These are phyloP conservation scores for Epizoanthus illoricatus DNA, from an alignment of 92 coral and sea anemone genomes.

Conservation along the genomic window DNA sequence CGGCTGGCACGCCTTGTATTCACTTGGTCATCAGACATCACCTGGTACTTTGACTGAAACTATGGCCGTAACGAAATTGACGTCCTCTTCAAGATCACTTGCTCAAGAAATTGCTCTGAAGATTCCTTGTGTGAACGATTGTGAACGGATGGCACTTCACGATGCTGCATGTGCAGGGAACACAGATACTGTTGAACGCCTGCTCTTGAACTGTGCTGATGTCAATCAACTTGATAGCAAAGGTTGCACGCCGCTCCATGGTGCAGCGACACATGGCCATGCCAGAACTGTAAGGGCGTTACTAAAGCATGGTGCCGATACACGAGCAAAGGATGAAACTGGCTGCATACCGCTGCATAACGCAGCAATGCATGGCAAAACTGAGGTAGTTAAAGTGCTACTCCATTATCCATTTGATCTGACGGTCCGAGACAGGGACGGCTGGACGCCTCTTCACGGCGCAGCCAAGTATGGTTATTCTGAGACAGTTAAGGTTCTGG, in stretches of 20 bases:
- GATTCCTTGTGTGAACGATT: slow-evolving; percentile 15
- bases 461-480: slow-evolving; percentile 33
- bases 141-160: slow-evolving; percentile 17
- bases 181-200: slow-evolving; percentile 1
- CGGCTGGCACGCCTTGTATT: slow-evolving; percentile 16
- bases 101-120: neutral
- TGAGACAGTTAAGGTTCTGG: slow-evolving; percentile 2
- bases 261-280: slow-evolving; percentile 10
- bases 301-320: slow-evolving; percentile 18
- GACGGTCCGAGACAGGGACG: slow-evolving; percentile 14
- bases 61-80: neutral
- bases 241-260: slow-evolving; percentile 6
- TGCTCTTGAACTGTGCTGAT: slow-evolving; percentile 16
- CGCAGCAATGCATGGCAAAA: slow-evolving; percentile 32
- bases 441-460: slow-evolving; percentile 33
- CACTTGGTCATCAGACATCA: neutral
- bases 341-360: slow-evolving; percentile 33
- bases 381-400: slow-evolving; percentile 13
- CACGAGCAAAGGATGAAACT: slow-evolving; percentile 10
- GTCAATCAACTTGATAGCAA: slow-evolving; percentile 22
- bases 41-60: neutral
- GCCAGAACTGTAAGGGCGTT: neutral
- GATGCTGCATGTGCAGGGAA: slow-evolving; percentile 22
- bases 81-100: neutral
- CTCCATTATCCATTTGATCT: slow-evolving; percentile 32